Base-by-base conservation (phyloP, 2,113 vertebrate species). In the Toxotes jaculatrix region DNA sequence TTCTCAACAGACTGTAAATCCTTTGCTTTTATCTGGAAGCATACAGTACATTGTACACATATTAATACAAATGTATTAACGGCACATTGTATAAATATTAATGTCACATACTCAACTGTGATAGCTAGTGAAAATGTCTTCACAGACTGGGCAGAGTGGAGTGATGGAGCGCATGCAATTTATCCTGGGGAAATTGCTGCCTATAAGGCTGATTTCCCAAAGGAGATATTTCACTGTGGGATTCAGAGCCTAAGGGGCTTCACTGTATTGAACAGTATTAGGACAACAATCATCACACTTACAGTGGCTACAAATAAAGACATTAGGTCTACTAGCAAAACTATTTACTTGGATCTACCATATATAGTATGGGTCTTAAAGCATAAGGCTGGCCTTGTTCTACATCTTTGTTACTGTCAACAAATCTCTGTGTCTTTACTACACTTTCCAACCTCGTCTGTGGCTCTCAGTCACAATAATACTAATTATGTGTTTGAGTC, bases 181-280 rank as follows among this genome's bases (percentile, higher is more conserved):
- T 63, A 78, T 63, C 45, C 43, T 21, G 13, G 40, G 57, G 64
- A 87, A 85, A 85, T 72, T 70, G 74, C 56, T 66, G 77, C 64
- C 72, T 71, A 60, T 68, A 27, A 40, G 56, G 69, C 72, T 80
- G 84, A 88, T 91, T 91, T 92, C 89, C 86, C 87, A 71, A 13
- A 42, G 75, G 86, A 88, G 36, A 43, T 47, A 65, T 77, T 69
- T 77, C 65, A 59, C 64, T 45, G 63, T 34, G 31, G 53, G 57
- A 80, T 68, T 79, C 14, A 17, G 27, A 17, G 66, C 87, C 47
- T 0, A 7, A 42, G 43, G 77, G 49, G n/a, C 1, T 63, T 59
- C 9, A 40, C 3, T 60, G 53, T 60, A 71, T 65, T 43, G 53
- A 74, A 43, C 32, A 61, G 31, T 5, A 60, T 53, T 8, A 55